Evolutionary conservation across 2,888 invertebrate species (phyloP).

Genomic region (Lasioglossum marginatum): DNA sequence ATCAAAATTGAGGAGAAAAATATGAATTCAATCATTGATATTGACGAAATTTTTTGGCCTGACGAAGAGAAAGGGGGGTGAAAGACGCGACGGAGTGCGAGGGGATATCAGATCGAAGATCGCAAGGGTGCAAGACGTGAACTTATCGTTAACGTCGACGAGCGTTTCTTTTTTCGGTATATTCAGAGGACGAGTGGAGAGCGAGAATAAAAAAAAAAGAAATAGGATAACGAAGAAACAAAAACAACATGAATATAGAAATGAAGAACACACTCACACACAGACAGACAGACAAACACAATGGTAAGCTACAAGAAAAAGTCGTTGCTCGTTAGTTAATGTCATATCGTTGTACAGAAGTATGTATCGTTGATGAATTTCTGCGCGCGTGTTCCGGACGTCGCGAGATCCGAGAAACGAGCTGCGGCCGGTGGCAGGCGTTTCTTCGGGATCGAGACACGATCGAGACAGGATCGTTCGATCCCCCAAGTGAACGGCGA

Average conservation of each 20-base stretch:
- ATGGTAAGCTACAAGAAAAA: slow-evolving; percentile 11
- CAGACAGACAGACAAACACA: background rate
- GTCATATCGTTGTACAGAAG: slow-evolving; percentile 75
- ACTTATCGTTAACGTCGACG: slow-evolving; percentile 29
- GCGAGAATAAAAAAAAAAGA: background rate
- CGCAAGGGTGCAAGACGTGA: background rate
- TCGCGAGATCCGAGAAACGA: slow-evolving; percentile 11
- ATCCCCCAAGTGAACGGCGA: slow-evolving; percentile 6
- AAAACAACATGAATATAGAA: background rate
- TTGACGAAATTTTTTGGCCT: background rate
- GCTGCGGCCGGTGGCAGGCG: slow-evolving; percentile 2
- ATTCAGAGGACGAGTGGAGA: slow-evolving; percentile 32
- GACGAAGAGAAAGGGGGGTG: background rate
- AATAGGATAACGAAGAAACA: background rate
- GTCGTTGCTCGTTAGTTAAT: slow-evolving; percentile 74
- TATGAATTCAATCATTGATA: background rate
- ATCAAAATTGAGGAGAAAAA: too few species aligned
- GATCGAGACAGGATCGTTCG: background rate
- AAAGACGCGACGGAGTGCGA: background rate
- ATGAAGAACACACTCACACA: slow-evolving; percentile 18
- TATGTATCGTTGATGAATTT: slow-evolving; percentile 59
- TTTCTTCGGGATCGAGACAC: background rate
- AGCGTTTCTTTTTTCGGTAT: slow-evolving; percentile 64
- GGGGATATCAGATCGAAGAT: background rate
- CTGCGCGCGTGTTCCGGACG: slow-evolving; percentile 12